Evolutionary conservation across 1,140 invertebrate genomes (phyloP).

Genomic region (Scaptodrosophila lebanonensis): DNA sequence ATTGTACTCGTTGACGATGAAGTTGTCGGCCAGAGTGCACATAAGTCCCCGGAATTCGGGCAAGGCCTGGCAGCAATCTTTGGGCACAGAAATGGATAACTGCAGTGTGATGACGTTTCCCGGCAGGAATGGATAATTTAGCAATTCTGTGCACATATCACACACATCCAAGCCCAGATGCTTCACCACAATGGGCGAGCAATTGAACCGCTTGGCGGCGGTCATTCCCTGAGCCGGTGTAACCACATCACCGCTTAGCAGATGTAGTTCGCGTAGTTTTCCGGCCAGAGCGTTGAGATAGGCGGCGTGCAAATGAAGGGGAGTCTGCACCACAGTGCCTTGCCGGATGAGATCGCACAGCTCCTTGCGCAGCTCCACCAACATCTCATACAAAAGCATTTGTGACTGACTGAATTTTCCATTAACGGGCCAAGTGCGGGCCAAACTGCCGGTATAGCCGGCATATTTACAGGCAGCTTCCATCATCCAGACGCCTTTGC

Average conservation of each 20-base stretch:
- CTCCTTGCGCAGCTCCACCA: conserved; percentile 30
- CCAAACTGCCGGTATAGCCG: conserved; percentile 36
- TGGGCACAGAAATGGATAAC: conserved; percentile 39
- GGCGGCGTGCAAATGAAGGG: conserved; percentile 23
- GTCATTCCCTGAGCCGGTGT: background rate
- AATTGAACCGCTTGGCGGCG: conserved; percentile 16
- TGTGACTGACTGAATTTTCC: conserved; percentile 41
- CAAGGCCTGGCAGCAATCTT: conserved; percentile 22
- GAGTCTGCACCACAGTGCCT: conserved; percentile 5
- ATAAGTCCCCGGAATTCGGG: conserved; percentile 43
- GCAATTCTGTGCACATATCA: background rate
- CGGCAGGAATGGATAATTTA: conserved; percentile 16
- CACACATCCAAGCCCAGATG: conserved; percentile 28
- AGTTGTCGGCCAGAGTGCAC: conserved; percentile 37
- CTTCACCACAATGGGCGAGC: conserved; percentile 12
- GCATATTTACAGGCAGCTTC: conserved; percentile 34
- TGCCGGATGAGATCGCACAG: conserved; percentile 15
- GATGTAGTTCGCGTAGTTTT: conserved; percentile 14
- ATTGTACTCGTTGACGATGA: conserved; percentile 17
- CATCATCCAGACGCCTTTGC: conserved; percentile 35
- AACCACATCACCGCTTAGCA: conserved; percentile 6
- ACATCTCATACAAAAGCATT: conserved; percentile 33
- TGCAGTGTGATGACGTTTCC: conserved; percentile 35
- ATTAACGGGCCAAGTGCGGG: conserved; percentile 34
- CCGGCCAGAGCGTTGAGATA: conserved; percentile 23